Evolutionary conservation across 2,797 vertebrate genomes (phyloP), one percentile per base, ranked within the genome.

Genomic region (Hypotaenidia philippensis): DNA sequence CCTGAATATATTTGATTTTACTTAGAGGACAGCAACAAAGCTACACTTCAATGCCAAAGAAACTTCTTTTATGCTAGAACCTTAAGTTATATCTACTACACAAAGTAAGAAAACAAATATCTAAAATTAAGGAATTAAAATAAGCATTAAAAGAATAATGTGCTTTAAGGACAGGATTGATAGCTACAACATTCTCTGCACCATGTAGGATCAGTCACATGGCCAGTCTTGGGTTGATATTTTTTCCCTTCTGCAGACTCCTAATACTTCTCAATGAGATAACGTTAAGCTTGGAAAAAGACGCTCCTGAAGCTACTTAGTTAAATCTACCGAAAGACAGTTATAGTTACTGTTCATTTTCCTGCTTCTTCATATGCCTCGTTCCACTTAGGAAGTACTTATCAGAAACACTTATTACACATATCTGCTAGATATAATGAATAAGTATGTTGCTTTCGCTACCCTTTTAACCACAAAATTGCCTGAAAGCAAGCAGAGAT

Each of bases 401-500:
- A 81, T 38, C 72, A 83, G 79, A 78, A 92, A 82, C 87, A 82
- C 80, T 88, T 78, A 93, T 11, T 88, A 77, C 66, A 71, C 72
- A 6, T 85, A 94, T 92, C 89, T 90, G 44, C 59, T 56, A 84
- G 59, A 95, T 87, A 60, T 59, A 66, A 45, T 66, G 87, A 96
- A 29, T 50, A 90, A 93, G 45, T 19, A 31, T 71, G 47, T 89
- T 72, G 52, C 52, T 69, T 93, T 96, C 90, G 76, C 52, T 68
- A 88, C 41, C 83, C 60, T 96, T 84, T 94, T 72, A 93, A 31
- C 69, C 47, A 83, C 40, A 74, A 72, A 86, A 83, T 8, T 83
- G 76, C 91, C 72, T 94, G 65, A 93, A 94, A 80, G 89, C 55
- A 88, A 83, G 68, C 34, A 2, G 32, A 96, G 91, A 83, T 88